phyloP scores from a whole-genome alignment of 1,140 invertebrate species.

The Pantala flavescens region DNA sequence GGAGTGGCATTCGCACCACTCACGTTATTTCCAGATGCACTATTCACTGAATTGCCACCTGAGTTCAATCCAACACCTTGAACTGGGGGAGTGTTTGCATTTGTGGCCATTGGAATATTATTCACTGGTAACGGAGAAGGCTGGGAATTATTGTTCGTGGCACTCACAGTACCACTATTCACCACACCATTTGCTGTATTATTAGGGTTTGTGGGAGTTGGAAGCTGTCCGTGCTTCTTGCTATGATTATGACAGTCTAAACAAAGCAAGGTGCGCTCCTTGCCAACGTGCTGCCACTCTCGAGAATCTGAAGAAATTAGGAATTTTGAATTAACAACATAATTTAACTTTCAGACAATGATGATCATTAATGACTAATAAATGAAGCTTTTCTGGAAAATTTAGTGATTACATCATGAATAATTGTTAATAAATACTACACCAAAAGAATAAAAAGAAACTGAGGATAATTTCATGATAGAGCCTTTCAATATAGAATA shows the following conservation, averaged over 20 bases:
- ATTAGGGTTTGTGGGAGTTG: constrained; percentile 36
- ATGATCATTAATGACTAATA: too few species aligned
- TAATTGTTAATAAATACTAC: too few species aligned
- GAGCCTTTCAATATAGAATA: too few species aligned
- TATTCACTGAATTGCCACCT: not conserved
- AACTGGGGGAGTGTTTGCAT: constrained; percentile 11
- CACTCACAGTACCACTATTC: not conserved
- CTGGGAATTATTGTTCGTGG: not conserved
- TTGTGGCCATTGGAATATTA: constrained; percentile 19
- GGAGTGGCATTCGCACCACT: not conserved
- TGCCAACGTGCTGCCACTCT: constrained; percentile 68
- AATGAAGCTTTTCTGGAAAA: too few species aligned
- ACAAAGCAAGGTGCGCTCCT: constrained; percentile 65
- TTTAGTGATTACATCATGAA: too few species aligned
- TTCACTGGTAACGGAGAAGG: constrained; percentile 14
- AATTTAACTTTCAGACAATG: too few species aligned
- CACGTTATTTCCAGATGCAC: not conserved
- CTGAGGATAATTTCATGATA: too few species aligned
- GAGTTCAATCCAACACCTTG: not conserved
- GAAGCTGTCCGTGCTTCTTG: constrained; percentile 74
- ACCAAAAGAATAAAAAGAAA: too few species aligned
- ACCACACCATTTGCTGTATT: constrained; percentile 14
- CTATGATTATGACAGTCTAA: constrained; percentile 69
- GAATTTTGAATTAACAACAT: not conserved
- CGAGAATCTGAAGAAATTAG: constrained; percentile 43